Conservation (phyloP, 2,888 invertebrate species). For the Taenaris catops region DNA sequence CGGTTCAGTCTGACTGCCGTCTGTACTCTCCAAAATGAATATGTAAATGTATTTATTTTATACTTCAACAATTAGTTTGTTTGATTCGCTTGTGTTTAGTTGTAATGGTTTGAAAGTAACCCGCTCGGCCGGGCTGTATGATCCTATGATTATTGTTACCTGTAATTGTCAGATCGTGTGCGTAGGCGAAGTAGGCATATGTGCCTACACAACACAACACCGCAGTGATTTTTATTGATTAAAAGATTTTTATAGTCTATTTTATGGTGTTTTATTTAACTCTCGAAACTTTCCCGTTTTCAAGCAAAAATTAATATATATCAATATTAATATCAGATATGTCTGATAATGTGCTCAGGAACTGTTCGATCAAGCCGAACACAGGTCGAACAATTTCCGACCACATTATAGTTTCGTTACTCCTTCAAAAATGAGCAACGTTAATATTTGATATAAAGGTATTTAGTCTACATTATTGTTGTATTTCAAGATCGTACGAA, state of each 20-base stretch:
- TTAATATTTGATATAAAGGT: too few species aligned
- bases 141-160: conserved; percentile 54
- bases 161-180: conserved; percentile 51
- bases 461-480: too few species aligned
- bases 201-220: conserved; percentile 50
- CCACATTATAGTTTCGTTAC: too few species aligned
- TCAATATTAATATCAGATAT: too few species aligned
- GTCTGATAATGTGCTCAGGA: too few species aligned
- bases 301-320: too few species aligned
- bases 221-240: conserved; percentile 69
- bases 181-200: conserved; percentile 38
- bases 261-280: conserved; percentile 37
- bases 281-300: too few species aligned
- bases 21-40: conserved; percentile 26
- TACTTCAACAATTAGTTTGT: conserved; percentile 58
- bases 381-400: too few species aligned
- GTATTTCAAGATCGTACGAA: too few species aligned
- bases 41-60: conserved; percentile 56
- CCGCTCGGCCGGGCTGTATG: conserved; percentile 37
- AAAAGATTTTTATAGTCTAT: conserved; percentile 75
- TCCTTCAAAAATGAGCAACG: too few species aligned
- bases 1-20: conserved; percentile 35
- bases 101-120: conserved; percentile 48
- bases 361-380: too few species aligned
- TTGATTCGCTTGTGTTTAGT: conserved; percentile 64